Evolutionary conservation across 1,140 invertebrate genomes (phyloP), one percentile per base, ranked within the genome.

Genomic region (Venturia canescens): DNA sequence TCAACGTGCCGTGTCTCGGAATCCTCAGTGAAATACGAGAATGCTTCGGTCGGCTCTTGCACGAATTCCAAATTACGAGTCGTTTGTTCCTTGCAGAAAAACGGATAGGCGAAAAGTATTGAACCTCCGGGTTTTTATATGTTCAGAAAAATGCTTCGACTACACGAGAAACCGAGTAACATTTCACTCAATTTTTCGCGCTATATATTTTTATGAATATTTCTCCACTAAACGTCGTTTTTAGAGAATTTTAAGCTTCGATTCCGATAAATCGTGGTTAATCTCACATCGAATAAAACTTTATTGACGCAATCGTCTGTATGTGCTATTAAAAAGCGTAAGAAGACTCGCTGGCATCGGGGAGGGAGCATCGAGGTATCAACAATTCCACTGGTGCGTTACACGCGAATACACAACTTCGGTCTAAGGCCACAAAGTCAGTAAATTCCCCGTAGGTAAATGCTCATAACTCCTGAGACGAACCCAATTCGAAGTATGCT

Each of bases 401-500:
- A 60, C 21, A 23, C 57, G 23, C 57, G 2, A 21, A 60, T n/a
- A 60, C 57, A 23, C 57, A 60, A 18, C 38, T 38, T 7, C 23
- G 18, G 5, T 15, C 34, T 50, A 82, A 81, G 53, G 38, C 67
- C 69, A 78, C 75, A 74, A 80, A 76, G 27, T 34, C 53, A 18
- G 53, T 38, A 57, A 50, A 15, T 60, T 3, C 60, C 48, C 29
- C n/a, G 67, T 72, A 78, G 70, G 31, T 81, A 78, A 86, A 84
- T 84, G 77, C 82, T 80, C 83, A 84, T 87, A 87, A 87, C 81
- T 88, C 85, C 78, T 67, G 82, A 77, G 29, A 69, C 75, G 78
- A 85, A 80, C 83, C 85, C 85, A 84, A 88, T 90, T 88, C 85
- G 85, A 89, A 89, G 86, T 87, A 83, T 87, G 84, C 84, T 87